Conservation (phyloP, 2,888 invertebrate genomes). For the Taphrorychus bicolor region DNA sequence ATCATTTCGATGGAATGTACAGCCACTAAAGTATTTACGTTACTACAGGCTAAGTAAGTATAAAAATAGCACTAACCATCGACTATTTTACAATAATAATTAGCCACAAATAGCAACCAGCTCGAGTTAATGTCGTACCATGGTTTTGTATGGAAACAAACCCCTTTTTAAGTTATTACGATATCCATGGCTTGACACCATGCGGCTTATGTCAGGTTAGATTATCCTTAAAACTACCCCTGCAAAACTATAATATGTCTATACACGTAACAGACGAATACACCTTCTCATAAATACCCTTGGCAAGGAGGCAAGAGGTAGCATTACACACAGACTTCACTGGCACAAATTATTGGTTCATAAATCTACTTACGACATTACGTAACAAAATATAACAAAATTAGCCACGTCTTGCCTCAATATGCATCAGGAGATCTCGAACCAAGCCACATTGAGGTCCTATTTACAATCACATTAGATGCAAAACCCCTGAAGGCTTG, state of each 20-base stretch:
- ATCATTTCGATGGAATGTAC: constrained; percentile 39
- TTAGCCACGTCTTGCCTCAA: too few relatives aligned
- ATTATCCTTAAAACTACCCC: background rate
- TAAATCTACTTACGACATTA: too few relatives aligned
- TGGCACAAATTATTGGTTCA: too few relatives aligned
- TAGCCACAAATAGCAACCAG: too few relatives aligned
- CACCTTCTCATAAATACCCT: background rate
- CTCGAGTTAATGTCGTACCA: too few relatives aligned
- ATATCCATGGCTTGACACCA: too few relatives aligned
- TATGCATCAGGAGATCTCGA: background rate
- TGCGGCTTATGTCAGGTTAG: background rate
- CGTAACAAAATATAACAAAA: too few relatives aligned
- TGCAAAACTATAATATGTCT: background rate
- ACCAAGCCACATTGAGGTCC: constrained; percentile 14
- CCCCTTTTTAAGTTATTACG: too few relatives aligned
- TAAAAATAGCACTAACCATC: constrained; percentile 29
- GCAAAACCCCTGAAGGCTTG: background rate
- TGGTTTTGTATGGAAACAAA: too few relatives aligned
- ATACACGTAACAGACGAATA: background rate
- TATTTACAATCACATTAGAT: constrained; percentile 26
- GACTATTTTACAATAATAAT: background rate
- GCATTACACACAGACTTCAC: background rate
- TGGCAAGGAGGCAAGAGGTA: background rate
- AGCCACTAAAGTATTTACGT: constrained; percentile 31
- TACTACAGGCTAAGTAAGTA: constrained; percentile 5